These are phyloP conservation scores for Volucella bombylans DNA, from an alignment of 2,888 invertebrate species.

Conservation along the genomic window DNA sequence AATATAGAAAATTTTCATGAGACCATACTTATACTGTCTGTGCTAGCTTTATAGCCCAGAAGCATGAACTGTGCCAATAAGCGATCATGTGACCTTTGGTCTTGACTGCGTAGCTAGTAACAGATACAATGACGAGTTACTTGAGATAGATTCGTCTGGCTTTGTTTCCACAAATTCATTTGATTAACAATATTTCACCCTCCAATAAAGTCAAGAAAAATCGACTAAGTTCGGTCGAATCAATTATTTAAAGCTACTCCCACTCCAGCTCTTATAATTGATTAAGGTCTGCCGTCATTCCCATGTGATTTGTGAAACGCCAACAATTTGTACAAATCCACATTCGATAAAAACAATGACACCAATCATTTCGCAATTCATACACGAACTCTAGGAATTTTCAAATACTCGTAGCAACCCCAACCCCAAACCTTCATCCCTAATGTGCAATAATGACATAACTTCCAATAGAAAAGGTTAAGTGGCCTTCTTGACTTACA, in stretches of 20 bases:
- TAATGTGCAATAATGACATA: slow-evolving; percentile 34
- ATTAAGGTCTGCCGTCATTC: slow-evolving; percentile 68
- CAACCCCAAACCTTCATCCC: slow-evolving; percentile 15
- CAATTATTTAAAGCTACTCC: slow-evolving; percentile 52
- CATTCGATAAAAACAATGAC: slow-evolving; percentile 57
- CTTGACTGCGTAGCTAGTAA: no score
- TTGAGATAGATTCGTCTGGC: no score
- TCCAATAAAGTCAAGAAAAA: no score
- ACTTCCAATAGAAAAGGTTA: slow-evolving; percentile 65
- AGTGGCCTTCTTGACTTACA: slow-evolving; percentile 67
- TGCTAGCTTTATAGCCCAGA: no score
- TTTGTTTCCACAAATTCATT: no score
- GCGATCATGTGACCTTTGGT: no score
- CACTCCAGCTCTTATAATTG: slow-evolving; percentile 52
- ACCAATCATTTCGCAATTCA: slow-evolving; percentile 65
- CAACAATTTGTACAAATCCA: slow-evolving; percentile 48
- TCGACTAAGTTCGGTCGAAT: slow-evolving; percentile 3
- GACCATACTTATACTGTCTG: no score
- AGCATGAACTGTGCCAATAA: no score
- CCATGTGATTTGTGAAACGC: slow-evolving; percentile 65
- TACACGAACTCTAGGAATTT: slow-evolving; percentile 53
- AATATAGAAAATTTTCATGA: no score
- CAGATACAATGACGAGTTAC: no score
- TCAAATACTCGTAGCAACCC: neutral
- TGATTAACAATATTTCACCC: no score